Evolutionary conservation across 2,888 invertebrate species (phyloP), one percentile per base, ranked within the genome.

Genomic region (Lasius fuliginosus): DNA sequence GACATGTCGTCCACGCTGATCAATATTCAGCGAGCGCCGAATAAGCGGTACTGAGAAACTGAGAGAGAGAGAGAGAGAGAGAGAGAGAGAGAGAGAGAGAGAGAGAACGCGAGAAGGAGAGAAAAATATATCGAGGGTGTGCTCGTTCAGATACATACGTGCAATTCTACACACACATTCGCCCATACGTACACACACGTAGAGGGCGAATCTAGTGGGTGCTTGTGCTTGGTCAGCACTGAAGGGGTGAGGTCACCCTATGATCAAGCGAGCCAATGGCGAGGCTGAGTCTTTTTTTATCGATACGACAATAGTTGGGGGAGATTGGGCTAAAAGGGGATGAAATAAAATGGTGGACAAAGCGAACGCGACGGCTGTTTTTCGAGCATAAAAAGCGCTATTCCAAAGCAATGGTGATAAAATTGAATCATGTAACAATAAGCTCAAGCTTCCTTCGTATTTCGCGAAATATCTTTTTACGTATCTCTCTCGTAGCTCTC

Each of bases 181-280:
- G 12, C 60, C 3, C n/a, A 71, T 0, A 23, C 23, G 23, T 79
- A 81, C 81, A 40, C 62, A 82, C 56, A 49, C 15, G 18, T 15
- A 42, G 40, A 84, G 85, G 86, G 79, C 81, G 64, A 86, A 93
- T 94, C 93, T 90, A 94, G 94, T 94, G 94, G 92, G 92, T 93
- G 90, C 90, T 86, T 82, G 86, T 94, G 94, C 94, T 94, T 95
- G 95, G 94, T 95, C 94, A 95, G 95, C 94, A 94, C 84, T 82
- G 85, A 85, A 89, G 90, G 88, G 92, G 94, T 93, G 92, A 92
- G 93, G 93, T 92, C 93, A 93, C 94, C 94, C 94, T 85, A 92
- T 89, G 92, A 94, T 95, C 94, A 93, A 90, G 93, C 86, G 85
- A 87, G 89, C 93, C 94, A 94, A 95, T 95, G 85, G 92, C 92